Conservation (phyloP, 2,797 vertebrate genomes). For the Chelon labrosus region DNA sequence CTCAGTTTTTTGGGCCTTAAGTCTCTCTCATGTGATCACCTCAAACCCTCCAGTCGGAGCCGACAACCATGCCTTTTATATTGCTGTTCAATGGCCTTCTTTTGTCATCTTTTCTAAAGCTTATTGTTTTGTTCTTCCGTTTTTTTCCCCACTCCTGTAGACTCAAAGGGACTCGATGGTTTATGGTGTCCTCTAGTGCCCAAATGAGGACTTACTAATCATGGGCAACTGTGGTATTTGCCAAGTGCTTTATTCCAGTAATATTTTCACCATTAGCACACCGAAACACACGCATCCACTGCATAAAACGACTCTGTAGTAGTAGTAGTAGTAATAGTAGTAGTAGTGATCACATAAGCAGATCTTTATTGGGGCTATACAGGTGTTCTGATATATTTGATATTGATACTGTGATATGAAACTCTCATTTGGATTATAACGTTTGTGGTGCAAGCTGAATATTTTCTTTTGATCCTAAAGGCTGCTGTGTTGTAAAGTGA, state of each 20-base stretch:
- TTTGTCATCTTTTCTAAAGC: slow-evolving; percentile 49
- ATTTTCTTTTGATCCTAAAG: slow-evolving; percentile 20
- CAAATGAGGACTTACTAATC: slow-evolving; percentile 31
- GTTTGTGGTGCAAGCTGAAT: slow-evolving; percentile 23
- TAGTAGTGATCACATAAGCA: slow-evolving; percentile 13
- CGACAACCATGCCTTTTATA: slow-evolving; percentile 72
- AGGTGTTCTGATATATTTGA: slow-evolving; percentile 7
- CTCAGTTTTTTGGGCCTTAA: slow-evolving; percentile 77
- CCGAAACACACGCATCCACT: slow-evolving; percentile 55
- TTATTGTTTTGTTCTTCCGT: slow-evolving; percentile 32
- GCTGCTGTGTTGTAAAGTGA: slow-evolving; percentile 5
- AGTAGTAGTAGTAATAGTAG: neutral
- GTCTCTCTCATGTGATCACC: slow-evolving; percentile 59
- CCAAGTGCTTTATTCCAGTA: slow-evolving; percentile 58
- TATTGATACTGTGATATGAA: slow-evolving; percentile 25
- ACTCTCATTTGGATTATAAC: slow-evolving; percentile 18
- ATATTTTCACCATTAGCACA: slow-evolving; percentile 40
- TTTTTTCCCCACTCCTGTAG: slow-evolving; percentile 1
- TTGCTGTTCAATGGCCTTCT: slow-evolving; percentile 72
- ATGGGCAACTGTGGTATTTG: slow-evolving; percentile 42
- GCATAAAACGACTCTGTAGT: slow-evolving; percentile 19
- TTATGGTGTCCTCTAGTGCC: slow-evolving; percentile 59
- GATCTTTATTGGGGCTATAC: slow-evolving; percentile 4
- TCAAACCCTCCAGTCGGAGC: slow-evolving; percentile 58
- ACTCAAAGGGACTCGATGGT: slow-evolving; percentile 30